phyloP scores from a whole-genome alignment of 2,888 invertebrate genomes.

The Glomeris marginata region DNA sequence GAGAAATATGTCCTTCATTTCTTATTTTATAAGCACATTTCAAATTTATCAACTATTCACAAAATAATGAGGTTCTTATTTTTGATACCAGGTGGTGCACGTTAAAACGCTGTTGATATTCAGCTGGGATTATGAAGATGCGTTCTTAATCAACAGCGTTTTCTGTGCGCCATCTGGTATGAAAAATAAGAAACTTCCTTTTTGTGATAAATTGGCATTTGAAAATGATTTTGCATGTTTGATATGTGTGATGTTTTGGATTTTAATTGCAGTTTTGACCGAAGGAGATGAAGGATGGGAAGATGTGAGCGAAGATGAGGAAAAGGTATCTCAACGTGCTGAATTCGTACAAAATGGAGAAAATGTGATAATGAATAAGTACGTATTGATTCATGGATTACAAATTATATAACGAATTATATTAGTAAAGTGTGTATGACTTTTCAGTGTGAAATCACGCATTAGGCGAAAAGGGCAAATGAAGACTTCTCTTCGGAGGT shows the following conservation, averaged over 20 bases:
- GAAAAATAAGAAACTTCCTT: no score
- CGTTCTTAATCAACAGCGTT: no score
- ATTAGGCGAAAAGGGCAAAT: neutral
- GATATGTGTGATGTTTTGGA: neutral
- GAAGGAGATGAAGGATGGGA: slow-evolving; percentile 41
- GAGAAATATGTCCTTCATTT: no score
- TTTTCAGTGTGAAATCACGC: neutral
- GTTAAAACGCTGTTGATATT: no score
- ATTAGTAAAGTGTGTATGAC: neutral
- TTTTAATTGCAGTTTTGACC: slow-evolving; percentile 29
- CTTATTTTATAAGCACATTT: no score
- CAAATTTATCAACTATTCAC: no score
- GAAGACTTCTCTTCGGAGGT: slow-evolving; percentile 1
- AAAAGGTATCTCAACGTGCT: neutral
- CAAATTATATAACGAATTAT: neutral
- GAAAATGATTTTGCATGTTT: no score
- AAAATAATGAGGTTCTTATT: no score
- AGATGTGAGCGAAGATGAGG: slow-evolving; percentile 32
- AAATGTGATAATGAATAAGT: neutral
- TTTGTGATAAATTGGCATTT: no score
- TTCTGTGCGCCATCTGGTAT: no score
- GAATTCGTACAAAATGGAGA: neutral
- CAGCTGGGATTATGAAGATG: no score
- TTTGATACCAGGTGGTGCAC: no score
- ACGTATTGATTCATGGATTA: neutral